Percentiles rank a stretch among this genome's conserved stretches.
Evolutionary conservation across 2,888 invertebrate genomes (phyloP).

Genomic region (Noctua pronuba): DNA sequence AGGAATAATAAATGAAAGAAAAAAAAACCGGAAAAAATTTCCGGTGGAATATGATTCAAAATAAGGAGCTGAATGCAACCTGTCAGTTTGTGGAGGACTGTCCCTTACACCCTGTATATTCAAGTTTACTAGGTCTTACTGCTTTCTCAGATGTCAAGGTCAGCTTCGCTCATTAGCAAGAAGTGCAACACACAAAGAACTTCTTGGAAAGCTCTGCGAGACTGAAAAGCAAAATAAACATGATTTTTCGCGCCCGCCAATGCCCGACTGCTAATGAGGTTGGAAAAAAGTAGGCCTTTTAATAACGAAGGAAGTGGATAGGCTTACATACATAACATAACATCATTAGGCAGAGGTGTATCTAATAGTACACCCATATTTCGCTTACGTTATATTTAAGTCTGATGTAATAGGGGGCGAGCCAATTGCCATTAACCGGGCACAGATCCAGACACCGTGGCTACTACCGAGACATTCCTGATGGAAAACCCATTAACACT

Average conservation of each 20-base stretch:
- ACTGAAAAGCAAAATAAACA: constrained; percentile 20
- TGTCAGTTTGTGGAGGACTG: no score
- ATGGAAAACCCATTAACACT: no score
- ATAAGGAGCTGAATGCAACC: no score
- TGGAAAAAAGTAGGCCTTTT: not conserved
- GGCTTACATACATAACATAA: not conserved
- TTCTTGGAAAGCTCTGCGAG: not conserved
- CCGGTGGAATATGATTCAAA: no score
- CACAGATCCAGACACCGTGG: no score
- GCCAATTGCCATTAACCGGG: no score
- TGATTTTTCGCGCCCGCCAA: constrained; percentile 18
- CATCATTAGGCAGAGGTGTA: not conserved
- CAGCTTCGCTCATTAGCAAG: constrained; percentile 36
- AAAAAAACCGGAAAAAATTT: no score
- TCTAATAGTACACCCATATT: no score
- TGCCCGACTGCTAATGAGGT: constrained; percentile 23
- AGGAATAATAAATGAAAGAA: no score
- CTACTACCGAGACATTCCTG: no score
- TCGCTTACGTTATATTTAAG: no score
- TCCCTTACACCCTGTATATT: constrained; percentile 1
- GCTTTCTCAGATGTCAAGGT: constrained; percentile 13
- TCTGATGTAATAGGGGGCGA: no score
- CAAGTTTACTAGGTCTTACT: not conserved
- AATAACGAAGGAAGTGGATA: not conserved
- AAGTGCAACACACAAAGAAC: constrained; percentile 17